phyloP scores from a whole-genome alignment of 2,797 vertebrate genomes.

The Rhynchonycteris naso region DNA sequence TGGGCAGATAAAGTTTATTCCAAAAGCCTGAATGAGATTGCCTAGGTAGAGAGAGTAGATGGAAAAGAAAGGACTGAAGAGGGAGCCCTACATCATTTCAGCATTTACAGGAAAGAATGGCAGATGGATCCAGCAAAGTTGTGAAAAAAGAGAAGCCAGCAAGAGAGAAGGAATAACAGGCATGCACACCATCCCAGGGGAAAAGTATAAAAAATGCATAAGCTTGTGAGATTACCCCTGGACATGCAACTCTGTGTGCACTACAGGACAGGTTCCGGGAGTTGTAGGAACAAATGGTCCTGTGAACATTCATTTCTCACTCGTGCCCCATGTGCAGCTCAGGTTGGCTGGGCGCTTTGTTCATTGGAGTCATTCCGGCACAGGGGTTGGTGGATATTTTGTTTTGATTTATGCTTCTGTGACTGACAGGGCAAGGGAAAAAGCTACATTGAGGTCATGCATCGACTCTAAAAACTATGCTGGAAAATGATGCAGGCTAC shows the following conservation, averaged over 20 bases:
- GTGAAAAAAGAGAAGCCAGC: not conserved
- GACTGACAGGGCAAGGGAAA: not conserved
- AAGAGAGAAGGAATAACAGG: not conserved
- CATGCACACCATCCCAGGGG: not conserved
- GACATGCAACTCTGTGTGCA: not conserved
- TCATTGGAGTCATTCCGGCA: not conserved
- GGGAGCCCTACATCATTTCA: not conserved
- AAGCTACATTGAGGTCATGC: accelerated
- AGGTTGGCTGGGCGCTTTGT: not conserved
- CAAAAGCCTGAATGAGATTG: not conserved
- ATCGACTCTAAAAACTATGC: not conserved
- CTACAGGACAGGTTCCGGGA: too few species aligned
- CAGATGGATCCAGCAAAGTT: not conserved
- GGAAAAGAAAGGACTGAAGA: not conserved
- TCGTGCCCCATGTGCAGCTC: accelerated
- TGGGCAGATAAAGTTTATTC: not conserved
- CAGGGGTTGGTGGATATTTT: not conserved
- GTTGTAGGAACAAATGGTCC: not conserved
- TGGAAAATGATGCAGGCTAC: not conserved
- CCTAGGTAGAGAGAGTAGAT: not conserved
- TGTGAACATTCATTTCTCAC: not conserved
- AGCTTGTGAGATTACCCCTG: not conserved
- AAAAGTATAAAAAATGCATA: not conserved
- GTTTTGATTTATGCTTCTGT: not conserved
- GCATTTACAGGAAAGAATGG: not conserved